Percentiles rank a stretch among this genome's conserved stretches.
Evolutionary conservation across 2,797 vertebrate species (phyloP).

Genomic region (Hephaestus fuliginosus): DNA sequence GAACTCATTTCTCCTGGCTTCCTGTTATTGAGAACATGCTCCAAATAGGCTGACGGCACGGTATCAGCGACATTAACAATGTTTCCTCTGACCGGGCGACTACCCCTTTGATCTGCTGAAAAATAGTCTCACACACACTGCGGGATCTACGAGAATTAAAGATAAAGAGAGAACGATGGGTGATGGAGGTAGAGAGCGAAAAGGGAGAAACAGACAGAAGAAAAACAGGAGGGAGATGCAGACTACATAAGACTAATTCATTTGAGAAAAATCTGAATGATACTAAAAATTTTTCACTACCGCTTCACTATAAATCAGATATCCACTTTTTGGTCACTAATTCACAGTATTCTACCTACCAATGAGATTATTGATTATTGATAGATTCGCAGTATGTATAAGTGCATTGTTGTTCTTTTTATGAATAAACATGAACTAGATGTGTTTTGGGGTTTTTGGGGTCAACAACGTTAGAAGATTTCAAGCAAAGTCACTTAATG

Average conservation of each 20-base stretch:
- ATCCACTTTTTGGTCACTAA: background rate
- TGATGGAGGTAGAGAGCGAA: background rate
- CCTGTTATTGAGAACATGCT: conserved; percentile 84
- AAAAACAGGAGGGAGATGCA: background rate
- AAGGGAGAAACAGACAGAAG: background rate
- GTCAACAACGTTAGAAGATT: too few species aligned
- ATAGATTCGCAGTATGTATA: background rate
- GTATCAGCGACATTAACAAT: conserved; percentile 77
- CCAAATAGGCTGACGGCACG: conserved; percentile 77
- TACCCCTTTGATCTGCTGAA: conserved; percentile 77
- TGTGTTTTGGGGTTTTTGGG: too few species aligned
- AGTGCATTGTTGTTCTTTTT: background rate
- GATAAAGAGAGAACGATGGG: conserved; percentile 9
- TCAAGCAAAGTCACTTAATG: background rate
- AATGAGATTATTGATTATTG: background rate
- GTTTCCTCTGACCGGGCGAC: conserved; percentile 65
- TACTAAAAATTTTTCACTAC: background rate
- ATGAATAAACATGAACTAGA: background rate
- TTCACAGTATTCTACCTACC: too few species aligned
- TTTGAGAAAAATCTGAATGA: background rate
- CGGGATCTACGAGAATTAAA: conserved; percentile 27
- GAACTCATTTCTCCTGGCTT: conserved; percentile 81
- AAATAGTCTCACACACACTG: conserved; percentile 41
- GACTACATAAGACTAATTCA: conserved; percentile 5
- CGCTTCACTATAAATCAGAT: background rate